Evolutionary conservation across 2,888 invertebrate species (phyloP), one percentile per base, ranked within the genome.

Genomic region (Esperia sulphurella): DNA sequence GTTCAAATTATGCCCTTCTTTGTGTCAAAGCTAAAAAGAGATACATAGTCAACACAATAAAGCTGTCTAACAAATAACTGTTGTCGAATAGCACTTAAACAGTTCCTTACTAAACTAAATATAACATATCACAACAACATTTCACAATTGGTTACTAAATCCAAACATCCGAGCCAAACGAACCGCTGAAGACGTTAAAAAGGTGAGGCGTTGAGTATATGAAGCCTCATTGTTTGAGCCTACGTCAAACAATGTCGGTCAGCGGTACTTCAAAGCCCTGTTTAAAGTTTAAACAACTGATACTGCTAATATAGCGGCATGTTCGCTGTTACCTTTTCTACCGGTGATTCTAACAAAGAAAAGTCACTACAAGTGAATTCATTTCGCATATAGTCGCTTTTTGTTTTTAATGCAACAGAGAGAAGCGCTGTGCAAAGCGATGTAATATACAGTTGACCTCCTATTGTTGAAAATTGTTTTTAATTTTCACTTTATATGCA

Each of bases 181-280:
- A 58, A 69, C 71, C 65, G 75, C 66, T 61, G 66, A 76, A 77
- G 76, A 79, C 63, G 76, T 79, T 82, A 78, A 83, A 84, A 81
- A 78, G 71, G 65, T 61, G 65, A 82, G 78, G 83, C 83, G 84
- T 79, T 76, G 79, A 85, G 69, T 74, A 68, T 65, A 76, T 69
- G 71, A 67, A 69, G 70, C 75, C 64, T 66, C 68, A 79, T 85
- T 87, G 86, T 86, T 84, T 86, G 66, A 67, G 55, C 59, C 66
- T 55, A 58, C 67, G 75, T 79, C 75, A 79, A 83, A 84, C 81
- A 81, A 73, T 67, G 72, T 68, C 68, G 67, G 71, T 63, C 64
- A 72, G 71, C 76, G 78, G 75, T 63, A 65, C 75, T 76, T 81
- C 79, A 83, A 83, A 83, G 82, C 66, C 58, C 57, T 71, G 67